Base-by-base conservation (phyloP, 2,113 vertebrate genomes). In the Corythaeola cristata region DNA sequence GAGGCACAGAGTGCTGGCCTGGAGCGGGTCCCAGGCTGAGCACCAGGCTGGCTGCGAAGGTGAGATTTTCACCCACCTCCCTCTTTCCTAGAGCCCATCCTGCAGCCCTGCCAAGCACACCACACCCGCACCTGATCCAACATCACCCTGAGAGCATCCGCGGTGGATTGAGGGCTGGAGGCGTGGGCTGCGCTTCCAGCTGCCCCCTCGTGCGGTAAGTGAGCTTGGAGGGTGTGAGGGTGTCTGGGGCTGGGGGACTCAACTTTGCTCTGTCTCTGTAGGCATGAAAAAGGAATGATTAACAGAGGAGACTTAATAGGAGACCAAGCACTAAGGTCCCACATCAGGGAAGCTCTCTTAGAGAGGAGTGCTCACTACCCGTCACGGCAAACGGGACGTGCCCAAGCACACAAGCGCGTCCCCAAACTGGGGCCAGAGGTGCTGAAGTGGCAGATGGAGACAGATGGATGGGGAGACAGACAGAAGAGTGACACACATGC, bases 121-220 rank as follows among this genome's bases (percentile, higher is more conserved):
- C 5, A 11, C 69, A 35, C 47, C 64, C 19, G 44, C 21, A 4
- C 20, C 26, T 15, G 44, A 32, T 21, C 92, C 13, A 2, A 1
- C 21, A 72, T 15, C 41, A 8, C 24, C 72, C 86, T 17, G 49
- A 35, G 64, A 68, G 68, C 69, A 67, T 27, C 77, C 0, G 0
- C 3, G 28, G 69, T 15, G 72, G 45, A 21, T 0, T 1, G 21
- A 83, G 75, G 52, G 50, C 47, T 35, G n/a, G 47, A 66, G 32
- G n/a, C 14, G 27, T 9, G 45, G 18, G 27, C 37, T 68, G 60
- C 44, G 39, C 47, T 62, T 10, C 66, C 73, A 49, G 52, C 33
- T 0, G 0, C 4, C 22, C 9, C 59, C 77, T 64, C 7, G 12
- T 12, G 68, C 1, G 2, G 15, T 11, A 9, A 28, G 72, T 52